Evolutionary conservation across 1,140 invertebrate genomes (phyloP), one percentile per base, ranked within the genome.

Genomic region (Nebria ingens): DNA sequence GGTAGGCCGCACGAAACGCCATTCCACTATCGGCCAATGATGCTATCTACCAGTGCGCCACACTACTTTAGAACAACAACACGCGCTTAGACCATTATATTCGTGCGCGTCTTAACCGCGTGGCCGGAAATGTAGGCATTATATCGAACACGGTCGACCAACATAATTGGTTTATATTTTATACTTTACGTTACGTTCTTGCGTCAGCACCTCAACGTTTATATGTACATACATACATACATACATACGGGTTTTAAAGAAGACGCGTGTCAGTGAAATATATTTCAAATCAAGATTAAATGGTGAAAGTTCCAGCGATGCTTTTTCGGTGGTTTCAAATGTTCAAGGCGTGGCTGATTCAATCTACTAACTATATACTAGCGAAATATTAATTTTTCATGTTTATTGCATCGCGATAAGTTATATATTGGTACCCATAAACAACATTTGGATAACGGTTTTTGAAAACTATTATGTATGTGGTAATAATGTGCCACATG

Each of bases 81-180:
- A 45, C 40, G 40, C 40, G 40, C 17, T 12, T 12, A 45, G 40
- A 45, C 40, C 17, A 45, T 45, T 45, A 45, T 45, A 45, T 11
- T 9, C 17, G 15, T 17, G 17, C 15, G 40, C 40, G 40, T 45
- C 15, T 45, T 45, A 17, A 9, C 40, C 15, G 15, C 3, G 40
- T 17, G 3, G 40, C 40, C 40, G 40, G 40, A 45, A 45, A 45
- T 45, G 40, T 45, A 4, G 40, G 6, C 15, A 45, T 45, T 45
- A 45, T 45, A 45, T 45, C 40, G 40, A 45, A 45, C 40, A 45
- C 40, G 40, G 40, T 45, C 40, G 40, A 45, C 9, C 40, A 45
- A 17, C 40, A 17, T 45, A 45, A 45, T 45, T 45, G 40, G 40
- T 45, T 45, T 45, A 45, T 45, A 45, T 45, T 45, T 45, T 45